A percentile compares a stretch with the other conserved stretches of the same genome.
Evolutionary conservation across 2,113 vertebrate genomes (phyloP).

Genomic region (Axis porcinus): DNA sequence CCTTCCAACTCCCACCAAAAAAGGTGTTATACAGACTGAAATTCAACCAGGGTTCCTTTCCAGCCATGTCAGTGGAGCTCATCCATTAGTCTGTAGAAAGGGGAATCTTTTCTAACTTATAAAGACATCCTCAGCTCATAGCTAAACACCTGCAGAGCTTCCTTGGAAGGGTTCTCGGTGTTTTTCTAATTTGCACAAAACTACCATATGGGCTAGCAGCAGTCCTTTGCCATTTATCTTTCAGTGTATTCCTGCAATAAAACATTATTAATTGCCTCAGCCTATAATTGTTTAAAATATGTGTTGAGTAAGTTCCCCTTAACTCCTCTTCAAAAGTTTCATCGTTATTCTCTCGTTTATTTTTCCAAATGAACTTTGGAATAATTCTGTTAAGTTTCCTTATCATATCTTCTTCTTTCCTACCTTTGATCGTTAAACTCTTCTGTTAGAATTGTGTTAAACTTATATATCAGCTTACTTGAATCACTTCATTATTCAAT

Average conservation of each 20-base stretch:
- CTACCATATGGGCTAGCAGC: background rate
- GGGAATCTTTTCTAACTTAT: background rate
- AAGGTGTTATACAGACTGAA: background rate
- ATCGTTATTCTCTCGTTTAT: background rate
- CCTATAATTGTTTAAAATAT: background rate
- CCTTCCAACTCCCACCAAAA: background rate
- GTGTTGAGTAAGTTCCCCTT: background rate
- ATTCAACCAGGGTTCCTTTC: background rate
- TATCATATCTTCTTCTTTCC: background rate
- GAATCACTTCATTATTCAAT: background rate
- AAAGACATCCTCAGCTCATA: background rate
- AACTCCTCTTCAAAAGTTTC: background rate
- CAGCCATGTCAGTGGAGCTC: background rate
- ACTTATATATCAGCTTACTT: background rate
- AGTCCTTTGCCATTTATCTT: background rate
- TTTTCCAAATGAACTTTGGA: slow-evolving; percentile 40
- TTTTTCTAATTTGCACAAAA: background rate
- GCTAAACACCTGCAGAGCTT: background rate
- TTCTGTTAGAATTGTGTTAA: background rate
- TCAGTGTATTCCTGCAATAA: background rate
- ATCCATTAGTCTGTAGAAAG: background rate
- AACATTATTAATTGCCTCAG: background rate
- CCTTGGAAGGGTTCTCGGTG: background rate
- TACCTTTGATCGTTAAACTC: slow-evolving; percentile 4
- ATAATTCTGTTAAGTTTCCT: background rate